A percentile compares a stretch with the other conserved stretches of the same genome.
phyloP scores from a whole-genome alignment of 2,888 invertebrate genomes.

The Apodemia duryi region DNA sequence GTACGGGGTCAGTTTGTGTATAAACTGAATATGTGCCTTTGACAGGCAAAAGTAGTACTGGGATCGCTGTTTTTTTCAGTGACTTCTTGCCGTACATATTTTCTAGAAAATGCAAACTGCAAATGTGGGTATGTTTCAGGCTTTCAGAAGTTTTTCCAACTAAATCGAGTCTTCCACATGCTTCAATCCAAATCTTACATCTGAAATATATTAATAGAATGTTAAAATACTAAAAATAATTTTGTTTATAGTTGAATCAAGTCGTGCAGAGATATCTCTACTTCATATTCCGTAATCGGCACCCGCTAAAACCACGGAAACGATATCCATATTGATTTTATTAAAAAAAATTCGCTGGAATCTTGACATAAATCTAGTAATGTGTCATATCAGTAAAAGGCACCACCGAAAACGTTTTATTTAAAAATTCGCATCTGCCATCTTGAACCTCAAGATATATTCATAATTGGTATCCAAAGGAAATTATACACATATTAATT shows the following conservation, averaged over 20 bases:
- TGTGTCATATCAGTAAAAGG: neutral
- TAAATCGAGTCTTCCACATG: too few species aligned
- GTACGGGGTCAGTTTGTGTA: neutral
- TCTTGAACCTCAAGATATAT: neutral
- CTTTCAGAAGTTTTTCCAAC: too few species aligned
- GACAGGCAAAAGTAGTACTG: slow-evolving; percentile 22
- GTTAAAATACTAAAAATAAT: too few species aligned
- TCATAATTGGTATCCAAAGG: neutral
- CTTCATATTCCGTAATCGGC: neutral
- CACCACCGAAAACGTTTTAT: neutral
- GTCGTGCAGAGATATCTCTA: too few species aligned
- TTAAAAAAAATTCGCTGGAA: neutral
- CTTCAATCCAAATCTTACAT: slow-evolving; percentile 16
- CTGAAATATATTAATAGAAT: slow-evolving; percentile 22
- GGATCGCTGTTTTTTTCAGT: slow-evolving; percentile 30
- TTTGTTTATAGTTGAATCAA: too few species aligned
- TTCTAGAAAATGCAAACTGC: slow-evolving; percentile 25
- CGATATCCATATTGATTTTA: neutral
- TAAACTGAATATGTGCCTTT: neutral
- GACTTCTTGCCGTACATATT: slow-evolving; percentile 27
- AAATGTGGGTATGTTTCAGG: too few species aligned
- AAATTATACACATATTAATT: neutral
- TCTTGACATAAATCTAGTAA: neutral
- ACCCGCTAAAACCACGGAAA: neutral
- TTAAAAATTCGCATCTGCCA: neutral